Conservation (phyloP, 1,140 invertebrate species). For the Heliothis virescens region DNA sequence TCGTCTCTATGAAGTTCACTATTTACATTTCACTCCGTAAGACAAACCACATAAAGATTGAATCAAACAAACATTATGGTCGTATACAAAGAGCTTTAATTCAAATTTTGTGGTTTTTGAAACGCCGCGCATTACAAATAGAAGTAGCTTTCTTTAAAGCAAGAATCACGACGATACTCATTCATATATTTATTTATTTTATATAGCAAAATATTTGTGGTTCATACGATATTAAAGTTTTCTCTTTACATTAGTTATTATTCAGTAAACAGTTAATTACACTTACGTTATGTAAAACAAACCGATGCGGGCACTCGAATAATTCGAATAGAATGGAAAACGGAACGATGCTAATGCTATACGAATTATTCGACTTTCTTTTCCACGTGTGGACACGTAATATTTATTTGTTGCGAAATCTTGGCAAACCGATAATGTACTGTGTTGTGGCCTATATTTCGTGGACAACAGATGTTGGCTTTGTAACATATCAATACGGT, state of each 20-base stretch:
- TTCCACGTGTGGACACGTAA: constrained; percentile 17
- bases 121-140: background rate
- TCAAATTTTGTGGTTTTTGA: background rate
- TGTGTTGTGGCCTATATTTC: constrained; percentile 15
- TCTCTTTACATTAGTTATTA: constrained; percentile 21
- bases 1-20: too few relatives aligned
- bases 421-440: constrained; percentile 32
- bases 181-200: background rate
- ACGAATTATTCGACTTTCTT: constrained; percentile 29
- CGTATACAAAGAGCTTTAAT: background rate
- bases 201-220: background rate
- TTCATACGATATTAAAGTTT: background rate
- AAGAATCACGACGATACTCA: constrained; percentile 10
- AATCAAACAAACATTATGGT: background rate
- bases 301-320: constrained; percentile 33
- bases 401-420: constrained; percentile 36
- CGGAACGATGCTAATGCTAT: constrained; percentile 28
- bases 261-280: constrained; percentile 37
- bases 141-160: constrained; percentile 7
- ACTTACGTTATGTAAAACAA: constrained; percentile 27
- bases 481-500: constrained; percentile 12
- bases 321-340: constrained; percentile 42
- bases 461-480: background rate
- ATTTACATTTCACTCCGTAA: too few relatives aligned
- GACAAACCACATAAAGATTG: background rate